Conservation (phyloP, 2,888 invertebrate species). For the Cerceris rybyensis region DNA sequence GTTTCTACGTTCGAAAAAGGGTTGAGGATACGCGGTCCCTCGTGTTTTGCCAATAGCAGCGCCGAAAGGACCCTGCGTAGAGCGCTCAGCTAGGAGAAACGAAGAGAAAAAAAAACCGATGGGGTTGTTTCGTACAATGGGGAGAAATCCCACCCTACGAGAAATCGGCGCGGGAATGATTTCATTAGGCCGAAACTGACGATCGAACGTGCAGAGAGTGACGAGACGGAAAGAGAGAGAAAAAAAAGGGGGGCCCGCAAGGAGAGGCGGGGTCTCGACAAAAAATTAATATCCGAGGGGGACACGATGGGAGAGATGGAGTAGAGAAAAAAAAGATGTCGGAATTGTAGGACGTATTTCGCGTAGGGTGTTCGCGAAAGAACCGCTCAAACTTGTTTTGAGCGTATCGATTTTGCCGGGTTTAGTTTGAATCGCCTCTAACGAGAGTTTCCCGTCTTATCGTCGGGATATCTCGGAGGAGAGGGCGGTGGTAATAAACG, state of each 20-base stretch:
- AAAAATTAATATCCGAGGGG: constrained; percentile 53
- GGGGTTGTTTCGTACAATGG: constrained; percentile 61
- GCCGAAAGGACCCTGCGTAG: constrained; percentile 53
- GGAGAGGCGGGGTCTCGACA: constrained; percentile 51
- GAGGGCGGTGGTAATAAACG: not conserved
- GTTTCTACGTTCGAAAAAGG: constrained; percentile 32
- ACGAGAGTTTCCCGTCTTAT: too few relatives aligned
- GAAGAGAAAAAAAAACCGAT: constrained; percentile 54
- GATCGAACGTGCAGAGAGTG: constrained; percentile 44
- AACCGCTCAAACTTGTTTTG: not conserved
- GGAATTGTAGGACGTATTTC: constrained; percentile 7
- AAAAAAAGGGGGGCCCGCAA: constrained; percentile 41
- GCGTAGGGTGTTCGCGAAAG: not conserved
- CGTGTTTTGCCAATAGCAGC: constrained; percentile 74
- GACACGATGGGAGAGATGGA: constrained; percentile 24
- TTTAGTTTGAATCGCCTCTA: too few relatives aligned
- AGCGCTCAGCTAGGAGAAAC: constrained; percentile 48
- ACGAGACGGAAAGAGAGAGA: constrained; percentile 12
- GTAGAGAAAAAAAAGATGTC: constrained; percentile 54
- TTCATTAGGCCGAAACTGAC: constrained; percentile 73
- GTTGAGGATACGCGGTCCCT: constrained; percentile 38
- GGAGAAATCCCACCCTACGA: constrained; percentile 71
- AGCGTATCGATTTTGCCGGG: not conserved
- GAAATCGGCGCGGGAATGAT: constrained; percentile 73
- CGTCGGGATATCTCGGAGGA: too few relatives aligned